Conservation (phyloP, 2,888 invertebrate species). For the Parnassius mnemosyne region DNA sequence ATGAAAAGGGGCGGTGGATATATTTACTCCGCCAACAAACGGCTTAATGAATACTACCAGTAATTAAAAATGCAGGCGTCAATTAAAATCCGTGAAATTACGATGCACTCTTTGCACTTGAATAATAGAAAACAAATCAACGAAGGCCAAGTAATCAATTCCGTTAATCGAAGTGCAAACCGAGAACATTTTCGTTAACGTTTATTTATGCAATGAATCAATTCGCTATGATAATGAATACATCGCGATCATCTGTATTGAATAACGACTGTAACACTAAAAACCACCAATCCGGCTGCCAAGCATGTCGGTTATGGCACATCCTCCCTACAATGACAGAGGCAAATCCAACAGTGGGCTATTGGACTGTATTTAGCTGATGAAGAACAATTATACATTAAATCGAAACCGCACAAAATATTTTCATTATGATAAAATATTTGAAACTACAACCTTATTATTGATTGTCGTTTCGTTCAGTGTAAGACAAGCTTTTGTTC, state of each 20-base stretch:
- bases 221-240: neutral
- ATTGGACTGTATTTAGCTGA: too few species aligned
- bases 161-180: neutral
- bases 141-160: constrained; percentile 1
- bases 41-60: too few species aligned
- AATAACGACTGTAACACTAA: neutral
- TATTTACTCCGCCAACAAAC: too few species aligned
- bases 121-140: constrained; percentile 7
- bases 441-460: too few species aligned
- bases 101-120: neutral
- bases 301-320: too few species aligned
- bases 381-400: too few species aligned
- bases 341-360: too few species aligned
- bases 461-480: neutral
- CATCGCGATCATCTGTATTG: neutral
- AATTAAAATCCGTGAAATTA: constrained; percentile 3
- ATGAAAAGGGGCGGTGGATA: too few species aligned
- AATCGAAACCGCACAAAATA: too few species aligned
- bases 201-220: neutral
- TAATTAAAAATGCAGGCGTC: neutral
- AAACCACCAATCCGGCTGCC: too few species aligned
- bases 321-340: too few species aligned
- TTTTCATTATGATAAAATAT: too few species aligned
- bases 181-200: neutral
- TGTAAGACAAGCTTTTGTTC: constrained; percentile 6